phyloP scores from a whole-genome alignment of 2,797 vertebrate genomes.

The Bryconaethiops microstoma region DNA sequence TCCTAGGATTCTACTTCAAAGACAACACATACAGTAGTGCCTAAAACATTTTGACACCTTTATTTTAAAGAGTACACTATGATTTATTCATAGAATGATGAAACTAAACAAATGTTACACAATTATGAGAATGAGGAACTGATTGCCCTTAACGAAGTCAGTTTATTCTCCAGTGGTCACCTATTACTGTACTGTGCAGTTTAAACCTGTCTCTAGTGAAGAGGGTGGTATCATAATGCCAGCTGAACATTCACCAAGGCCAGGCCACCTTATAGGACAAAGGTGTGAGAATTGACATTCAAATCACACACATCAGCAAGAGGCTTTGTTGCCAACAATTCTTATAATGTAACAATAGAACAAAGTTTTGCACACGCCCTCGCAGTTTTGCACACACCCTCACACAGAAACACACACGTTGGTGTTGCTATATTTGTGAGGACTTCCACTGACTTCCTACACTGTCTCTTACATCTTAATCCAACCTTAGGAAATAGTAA shows the following conservation, averaged over 20 bases:
- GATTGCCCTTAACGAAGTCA: neutral
- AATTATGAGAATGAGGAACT: neutral
- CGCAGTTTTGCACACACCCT: neutral
- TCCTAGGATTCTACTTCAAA: too few relatives aligned
- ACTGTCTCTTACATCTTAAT: too few relatives aligned
- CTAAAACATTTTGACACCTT: too few relatives aligned
- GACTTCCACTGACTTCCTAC: too few relatives aligned
- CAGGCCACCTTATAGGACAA: neutral
- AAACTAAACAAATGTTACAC: too few relatives aligned
- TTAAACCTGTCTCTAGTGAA: neutral
- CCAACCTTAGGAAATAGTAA: too few relatives aligned
- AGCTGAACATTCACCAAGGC: neutral
- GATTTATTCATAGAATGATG: too few relatives aligned
- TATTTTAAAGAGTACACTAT: too few relatives aligned
- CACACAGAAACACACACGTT: too few relatives aligned
- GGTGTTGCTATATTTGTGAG: too few relatives aligned
- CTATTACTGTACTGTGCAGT: neutral
- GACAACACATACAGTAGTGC: too few relatives aligned
- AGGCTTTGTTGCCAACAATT: neutral
- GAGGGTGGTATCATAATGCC: neutral
- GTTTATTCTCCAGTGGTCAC: neutral
- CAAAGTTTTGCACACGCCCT: conserved; percentile 4
- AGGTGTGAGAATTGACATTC: conserved; percentile 2
- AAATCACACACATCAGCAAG: conserved; percentile 2
- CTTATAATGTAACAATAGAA: too few relatives aligned